Percentiles rank a stretch among this genome's conserved stretches.
Conservation (phyloP, 2,113 vertebrate species). For the Gymnocephalus cernua region DNA sequence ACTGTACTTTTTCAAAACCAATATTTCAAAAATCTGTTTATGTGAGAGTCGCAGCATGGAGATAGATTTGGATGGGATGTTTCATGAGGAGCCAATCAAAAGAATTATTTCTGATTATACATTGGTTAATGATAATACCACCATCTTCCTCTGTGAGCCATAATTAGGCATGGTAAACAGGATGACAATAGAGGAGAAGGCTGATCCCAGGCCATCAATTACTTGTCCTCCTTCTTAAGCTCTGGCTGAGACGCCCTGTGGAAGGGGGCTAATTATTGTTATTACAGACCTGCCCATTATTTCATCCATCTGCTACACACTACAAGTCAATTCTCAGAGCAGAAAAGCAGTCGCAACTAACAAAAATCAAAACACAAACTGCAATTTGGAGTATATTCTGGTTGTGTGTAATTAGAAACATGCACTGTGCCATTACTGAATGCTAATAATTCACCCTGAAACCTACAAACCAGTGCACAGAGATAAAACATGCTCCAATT, state of each 20-base stretch:
- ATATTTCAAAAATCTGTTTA: slow-evolving; percentile 5
- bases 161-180: slow-evolving; percentile 83
- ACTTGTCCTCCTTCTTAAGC: slow-evolving; percentile 78
- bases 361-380: slow-evolving; percentile 42
- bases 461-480: slow-evolving; percentile 16
- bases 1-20: background rate
- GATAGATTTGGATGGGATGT: slow-evolving; percentile 32
- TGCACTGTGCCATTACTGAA: slow-evolving; percentile 39
- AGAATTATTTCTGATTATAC: slow-evolving; percentile 83
- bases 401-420: slow-evolving; percentile 57
- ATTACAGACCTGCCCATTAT: slow-evolving; percentile 80
- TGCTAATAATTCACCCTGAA: slow-evolving; percentile 48
- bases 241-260: slow-evolving; percentile 70
- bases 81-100: slow-evolving; percentile 72
- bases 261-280: slow-evolving; percentile 83
- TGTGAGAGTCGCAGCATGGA: background rate
- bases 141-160: slow-evolving; percentile 74
- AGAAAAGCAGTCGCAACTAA: slow-evolving; percentile 21
- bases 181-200: slow-evolving; percentile 76
- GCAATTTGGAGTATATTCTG: slow-evolving; percentile 53
- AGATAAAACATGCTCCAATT: slow-evolving; percentile 60
- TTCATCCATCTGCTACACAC: slow-evolving; percentile 74
- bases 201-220: slow-evolving; percentile 82
- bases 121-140: slow-evolving; percentile 81
- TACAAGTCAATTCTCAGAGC: slow-evolving; percentile 54